Conservation (phyloP, 2,888 invertebrate genomes). For the Lasioglossum vierecki region DNA sequence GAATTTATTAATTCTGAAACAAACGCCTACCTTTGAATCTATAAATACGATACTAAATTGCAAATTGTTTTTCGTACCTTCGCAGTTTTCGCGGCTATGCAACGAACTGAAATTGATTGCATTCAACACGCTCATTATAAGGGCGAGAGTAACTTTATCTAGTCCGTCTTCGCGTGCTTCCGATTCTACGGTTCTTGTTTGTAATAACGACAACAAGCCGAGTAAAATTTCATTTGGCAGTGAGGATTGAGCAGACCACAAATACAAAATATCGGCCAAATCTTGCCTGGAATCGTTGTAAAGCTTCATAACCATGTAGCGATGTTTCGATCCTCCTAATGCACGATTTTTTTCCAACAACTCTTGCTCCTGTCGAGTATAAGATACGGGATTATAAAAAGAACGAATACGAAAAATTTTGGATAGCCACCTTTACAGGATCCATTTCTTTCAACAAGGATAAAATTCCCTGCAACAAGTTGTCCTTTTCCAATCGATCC, state of each 20-base stretch:
- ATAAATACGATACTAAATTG: neutral
- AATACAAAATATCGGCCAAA: slow-evolving; percentile 90
- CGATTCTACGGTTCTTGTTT: slow-evolving; percentile 78
- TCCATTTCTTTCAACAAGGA: slow-evolving; percentile 81
- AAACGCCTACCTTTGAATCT: neutral
- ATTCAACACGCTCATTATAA: slow-evolving; percentile 93
- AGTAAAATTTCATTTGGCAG: slow-evolving; percentile 90
- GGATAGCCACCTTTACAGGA: slow-evolving; percentile 74
- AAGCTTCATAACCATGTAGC: slow-evolving; percentile 90
- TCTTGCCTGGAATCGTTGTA: slow-evolving; percentile 90
- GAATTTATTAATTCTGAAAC: slow-evolving; percentile 79
- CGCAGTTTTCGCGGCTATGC: slow-evolving; percentile 90
- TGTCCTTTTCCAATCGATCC: slow-evolving; percentile 91
- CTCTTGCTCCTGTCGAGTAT: slow-evolving; percentile 85
- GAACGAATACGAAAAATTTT: neutral
- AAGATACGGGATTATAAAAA: neutral
- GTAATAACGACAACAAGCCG: slow-evolving; percentile 84
- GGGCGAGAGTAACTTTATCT: slow-evolving; percentile 91
- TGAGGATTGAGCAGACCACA: slow-evolving; percentile 91
- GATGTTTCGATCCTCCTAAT: slow-evolving; percentile 93
- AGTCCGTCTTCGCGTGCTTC: slow-evolving; percentile 89
- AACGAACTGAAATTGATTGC: slow-evolving; percentile 93
- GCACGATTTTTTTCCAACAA: slow-evolving; percentile 94
- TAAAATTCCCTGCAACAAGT: slow-evolving; percentile 88
- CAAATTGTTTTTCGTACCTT: slow-evolving; percentile 80